Evolutionary conservation across 2,888 invertebrate species (phyloP), one percentile per base, ranked within the genome.

Genomic region (Nymphalis c-album): DNA sequence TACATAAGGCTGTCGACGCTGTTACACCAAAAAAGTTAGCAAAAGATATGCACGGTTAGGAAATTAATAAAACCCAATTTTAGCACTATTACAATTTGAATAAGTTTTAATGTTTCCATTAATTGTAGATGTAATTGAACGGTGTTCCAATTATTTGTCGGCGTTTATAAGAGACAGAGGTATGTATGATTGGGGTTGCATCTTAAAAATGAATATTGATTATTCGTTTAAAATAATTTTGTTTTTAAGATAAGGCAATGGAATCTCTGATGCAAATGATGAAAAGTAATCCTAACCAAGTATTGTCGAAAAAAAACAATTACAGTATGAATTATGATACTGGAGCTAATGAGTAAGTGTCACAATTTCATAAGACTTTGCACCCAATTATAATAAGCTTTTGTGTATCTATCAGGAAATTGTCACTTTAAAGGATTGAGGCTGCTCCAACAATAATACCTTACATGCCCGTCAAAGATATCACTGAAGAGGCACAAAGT

Each of bases 121-220:
- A 45, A 58, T 85, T 87, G 47, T 82, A 90, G 89, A 76, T 48
- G 84, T 84, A 0, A 76, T 88, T 48, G 73, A 70, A 0, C 76
- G 83, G 46, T 82, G 83, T 66, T 80, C 80, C 6, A 79, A 82
- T 67, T 88, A 88, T 68, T 75, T 89, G 59, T 89, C 90, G 5
- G 86, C 79, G 10, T 87, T 83, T 73, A 72, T 78, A 22, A 82
- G 87, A 31, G 88, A 89, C 59, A 78, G 87, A 82, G 85, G 90
- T 88, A 69, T 57, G 18, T 57, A n/a, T 7, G 22, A n/a, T 58
- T 45, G 2, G 5, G 0, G 26, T 26, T 7, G 5, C 17, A 53
- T 13, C 2, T 16, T 53, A 53, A 22, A 13, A 22, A 6, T 16
- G 3, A 13, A 7, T 22, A 22, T 17, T 18, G 46, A 47, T 60